Evolutionary conservation across 2,113 vertebrate species (phyloP), one percentile per base, ranked within the genome.

Genomic region (Cairina moschata): DNA sequence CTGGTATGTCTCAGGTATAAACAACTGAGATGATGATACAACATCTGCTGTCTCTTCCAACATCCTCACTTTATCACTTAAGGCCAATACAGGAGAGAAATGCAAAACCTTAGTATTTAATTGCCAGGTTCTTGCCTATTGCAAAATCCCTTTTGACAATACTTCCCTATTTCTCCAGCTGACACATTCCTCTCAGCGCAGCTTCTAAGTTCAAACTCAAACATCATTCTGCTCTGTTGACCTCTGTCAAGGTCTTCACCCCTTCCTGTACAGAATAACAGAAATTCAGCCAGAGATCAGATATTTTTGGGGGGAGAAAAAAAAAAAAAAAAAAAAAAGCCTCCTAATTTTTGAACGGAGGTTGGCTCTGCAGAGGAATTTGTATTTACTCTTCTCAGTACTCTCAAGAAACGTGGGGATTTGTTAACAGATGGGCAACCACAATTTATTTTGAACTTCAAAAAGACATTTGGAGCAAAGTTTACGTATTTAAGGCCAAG

Each of bases 361-460:
- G 9, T 26, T 75, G 71, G 67, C 54, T 71, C 44, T 58, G 28
- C 83, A 59, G 69, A 50, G 81, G 73, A 59, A 56, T 58, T 91
- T 68, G 56, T 26, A 52, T 62, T 17, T 81, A 42, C 58, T 68
- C 28, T 36, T 87, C 71, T 81, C 83, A 71, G 34, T 71, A 34
- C 63, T 62, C 89, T 79, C 75, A 36, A 76, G 91, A 63, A 91
- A 65, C 42, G 17, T 20, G 54, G 85, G 82, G 75, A 91, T 90
- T 79, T 54, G 32, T 32, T 31, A 91, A 92, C 92, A 95, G 90
- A 95, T 88, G 85, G 93, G 91, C 55, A 91, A 76, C 42, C 50
- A 66, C 54, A 79, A 79, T 66, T 40, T 31, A 69, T 60, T 79
- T 17, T 21, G 79, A 91, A 86, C 63, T 81, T 80, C 66, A 58